These are phyloP conservation scores for Zootoca vivipara DNA, from an alignment of 2,113 vertebrate species.

Conservation along the genomic window DNA sequence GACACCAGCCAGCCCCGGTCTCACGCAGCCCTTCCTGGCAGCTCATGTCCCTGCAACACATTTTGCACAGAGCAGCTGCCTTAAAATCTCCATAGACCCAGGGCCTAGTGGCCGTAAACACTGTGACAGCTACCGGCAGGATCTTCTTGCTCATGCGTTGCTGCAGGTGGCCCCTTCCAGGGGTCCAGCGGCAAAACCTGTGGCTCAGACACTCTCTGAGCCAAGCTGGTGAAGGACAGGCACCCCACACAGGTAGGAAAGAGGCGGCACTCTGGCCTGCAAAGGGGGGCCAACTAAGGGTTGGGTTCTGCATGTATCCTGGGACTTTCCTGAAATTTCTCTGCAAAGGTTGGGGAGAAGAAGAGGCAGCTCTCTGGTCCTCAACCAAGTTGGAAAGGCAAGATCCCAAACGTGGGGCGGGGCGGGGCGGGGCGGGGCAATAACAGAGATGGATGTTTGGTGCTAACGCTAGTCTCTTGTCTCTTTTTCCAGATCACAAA, in stretches of 20 bases:
- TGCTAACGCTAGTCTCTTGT: not conserved
- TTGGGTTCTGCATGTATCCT: not conserved
- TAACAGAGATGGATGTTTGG: not conserved
- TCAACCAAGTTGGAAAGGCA: not conserved
- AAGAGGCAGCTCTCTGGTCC: not conserved
- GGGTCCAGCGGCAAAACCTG: no score
- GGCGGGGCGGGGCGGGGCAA: not conserved
- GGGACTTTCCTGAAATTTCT: not conserved
- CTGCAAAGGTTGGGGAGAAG: not conserved
- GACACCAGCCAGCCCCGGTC: no score
- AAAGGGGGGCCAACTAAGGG: not conserved
- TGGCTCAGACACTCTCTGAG: no score
- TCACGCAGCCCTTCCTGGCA: no score
- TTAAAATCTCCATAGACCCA: not conserved
- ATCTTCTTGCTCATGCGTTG: no score
- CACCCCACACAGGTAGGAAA: no score
- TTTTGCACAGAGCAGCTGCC: not conserved
- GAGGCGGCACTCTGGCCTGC: not conserved
- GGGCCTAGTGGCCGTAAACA: not conserved
- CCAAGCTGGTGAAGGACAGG: no score
- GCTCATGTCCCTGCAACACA: not conserved
- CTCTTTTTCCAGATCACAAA: conserved; percentile 83
- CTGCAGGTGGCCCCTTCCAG: no score
- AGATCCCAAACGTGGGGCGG: not conserved
- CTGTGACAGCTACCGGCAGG: no score